Percentiles rank a stretch among this genome's conserved stretches.
Evolutionary conservation across 2,888 invertebrate species (phyloP).

Genomic region (Clistopyga incitator): DNA sequence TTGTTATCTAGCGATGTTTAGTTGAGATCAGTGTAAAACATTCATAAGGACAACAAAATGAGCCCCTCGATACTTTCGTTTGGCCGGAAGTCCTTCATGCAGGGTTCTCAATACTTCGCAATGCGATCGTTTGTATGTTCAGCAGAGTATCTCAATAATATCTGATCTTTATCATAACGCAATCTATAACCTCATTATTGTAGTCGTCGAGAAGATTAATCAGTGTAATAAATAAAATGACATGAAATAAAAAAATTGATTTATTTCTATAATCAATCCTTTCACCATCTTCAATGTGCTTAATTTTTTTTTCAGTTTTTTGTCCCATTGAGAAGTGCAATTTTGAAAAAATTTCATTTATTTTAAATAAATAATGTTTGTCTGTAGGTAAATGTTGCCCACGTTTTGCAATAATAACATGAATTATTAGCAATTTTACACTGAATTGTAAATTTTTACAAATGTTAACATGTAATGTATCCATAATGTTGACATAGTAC

Average conservation of each 20-base stretch:
- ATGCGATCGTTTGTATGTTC: slow-evolving; percentile 7
- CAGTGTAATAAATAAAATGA: not conserved
- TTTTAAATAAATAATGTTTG: no score
- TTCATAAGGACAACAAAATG: slow-evolving; percentile 5
- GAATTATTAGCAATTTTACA: no score
- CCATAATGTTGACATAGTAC: no score
- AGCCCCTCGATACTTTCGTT: not conserved
- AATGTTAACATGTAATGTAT: no score
- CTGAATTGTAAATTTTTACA: no score
- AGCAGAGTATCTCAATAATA: not conserved
- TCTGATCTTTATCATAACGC: not conserved
- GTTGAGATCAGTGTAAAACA: not conserved
- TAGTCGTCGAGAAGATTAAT: not conserved
- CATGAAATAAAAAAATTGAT: not conserved
- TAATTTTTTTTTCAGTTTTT: no score
- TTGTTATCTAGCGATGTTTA: not conserved
- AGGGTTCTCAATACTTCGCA: not conserved
- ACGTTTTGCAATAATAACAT: no score
- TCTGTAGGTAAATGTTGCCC: no score
- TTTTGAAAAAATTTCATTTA: no score
- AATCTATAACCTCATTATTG: slow-evolving; percentile 6
- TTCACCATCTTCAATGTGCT: no score
- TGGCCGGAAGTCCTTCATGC: not conserved
- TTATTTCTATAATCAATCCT: not conserved
- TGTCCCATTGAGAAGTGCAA: no score